A percentile compares a stretch with the other conserved stretches of the same genome.
Evolutionary conservation across 1,140 invertebrate species (phyloP).

Genomic region (Akabosia matsudoensis): DNA sequence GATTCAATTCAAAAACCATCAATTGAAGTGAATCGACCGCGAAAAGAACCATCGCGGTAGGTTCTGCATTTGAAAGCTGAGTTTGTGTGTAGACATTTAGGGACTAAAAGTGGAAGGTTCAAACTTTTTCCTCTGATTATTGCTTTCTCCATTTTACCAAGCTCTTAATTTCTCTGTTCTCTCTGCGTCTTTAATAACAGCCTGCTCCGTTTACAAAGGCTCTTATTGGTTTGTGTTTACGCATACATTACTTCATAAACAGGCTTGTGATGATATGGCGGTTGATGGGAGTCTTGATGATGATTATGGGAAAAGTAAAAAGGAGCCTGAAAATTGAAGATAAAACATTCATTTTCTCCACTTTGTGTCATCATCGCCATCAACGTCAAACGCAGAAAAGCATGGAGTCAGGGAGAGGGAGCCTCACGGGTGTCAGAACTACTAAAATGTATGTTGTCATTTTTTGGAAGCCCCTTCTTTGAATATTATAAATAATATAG

Average conservation of each 20-base stretch:
- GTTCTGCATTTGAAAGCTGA: too few relatives aligned
- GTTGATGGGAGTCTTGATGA: background rate
- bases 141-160: too few relatives aligned
- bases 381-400: background rate
- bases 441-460: too few relatives aligned
- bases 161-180: too few relatives aligned
- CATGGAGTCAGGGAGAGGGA: background rate
- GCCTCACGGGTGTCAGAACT: background rate
- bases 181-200: background rate
- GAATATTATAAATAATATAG: background rate
- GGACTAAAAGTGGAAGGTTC: too few relatives aligned
- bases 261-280: too few relatives aligned
- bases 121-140: too few relatives aligned
- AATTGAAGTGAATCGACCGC: too few relatives aligned
- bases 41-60: too few relatives aligned
- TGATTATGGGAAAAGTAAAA: background rate
- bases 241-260: conserved; percentile 1
- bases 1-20: too few relatives aligned
- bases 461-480: background rate
- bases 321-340: conserved; percentile 9
- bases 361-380: conserved; percentile 14
- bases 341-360: conserved; percentile 17
- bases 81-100: too few relatives aligned
- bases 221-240: background rate
- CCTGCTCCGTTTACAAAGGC: background rate